Conservation (phyloP, 2,113 vertebrate species). For the Cyprinus carpio region DNA sequence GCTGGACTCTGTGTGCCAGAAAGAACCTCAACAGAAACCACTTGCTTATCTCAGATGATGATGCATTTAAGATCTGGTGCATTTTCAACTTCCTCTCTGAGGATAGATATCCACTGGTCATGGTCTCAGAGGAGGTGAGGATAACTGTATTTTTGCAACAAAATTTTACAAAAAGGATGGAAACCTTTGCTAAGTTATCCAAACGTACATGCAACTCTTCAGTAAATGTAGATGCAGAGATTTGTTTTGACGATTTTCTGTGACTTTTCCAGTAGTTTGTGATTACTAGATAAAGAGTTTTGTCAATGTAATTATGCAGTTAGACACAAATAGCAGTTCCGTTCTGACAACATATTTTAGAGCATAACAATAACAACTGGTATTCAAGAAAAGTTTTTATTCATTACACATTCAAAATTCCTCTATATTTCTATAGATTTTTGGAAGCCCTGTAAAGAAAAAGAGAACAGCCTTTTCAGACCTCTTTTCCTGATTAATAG, state of each 20-base stretch:
- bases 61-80: constrained; percentile 96
- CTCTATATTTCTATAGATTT: not conserved
- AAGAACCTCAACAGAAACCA: constrained; percentile 86
- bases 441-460: not conserved
- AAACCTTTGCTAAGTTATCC: not conserved
- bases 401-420: not conserved
- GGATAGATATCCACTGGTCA: constrained; percentile 90
- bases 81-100: constrained; percentile 98
- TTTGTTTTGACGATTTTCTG: not conserved
- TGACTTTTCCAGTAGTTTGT: not conserved
- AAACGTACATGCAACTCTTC: not conserved
- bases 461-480: not conserved
- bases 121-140: constrained; percentile 94
- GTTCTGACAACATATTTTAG: not conserved
- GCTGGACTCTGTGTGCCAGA: constrained; percentile 92
- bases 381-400: too few relatives aligned
- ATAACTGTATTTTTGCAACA: not conserved
- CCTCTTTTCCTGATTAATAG: not conserved
- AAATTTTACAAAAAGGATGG: not conserved
- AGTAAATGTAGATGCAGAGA: not conserved
- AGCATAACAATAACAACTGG: not conserved
- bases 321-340: not conserved
- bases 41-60: constrained; percentile 85
- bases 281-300: not conserved
- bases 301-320: not conserved